phyloP scores from a whole-genome alignment of 2,113 vertebrate species.

The Mesembrinibis cayennensis region DNA sequence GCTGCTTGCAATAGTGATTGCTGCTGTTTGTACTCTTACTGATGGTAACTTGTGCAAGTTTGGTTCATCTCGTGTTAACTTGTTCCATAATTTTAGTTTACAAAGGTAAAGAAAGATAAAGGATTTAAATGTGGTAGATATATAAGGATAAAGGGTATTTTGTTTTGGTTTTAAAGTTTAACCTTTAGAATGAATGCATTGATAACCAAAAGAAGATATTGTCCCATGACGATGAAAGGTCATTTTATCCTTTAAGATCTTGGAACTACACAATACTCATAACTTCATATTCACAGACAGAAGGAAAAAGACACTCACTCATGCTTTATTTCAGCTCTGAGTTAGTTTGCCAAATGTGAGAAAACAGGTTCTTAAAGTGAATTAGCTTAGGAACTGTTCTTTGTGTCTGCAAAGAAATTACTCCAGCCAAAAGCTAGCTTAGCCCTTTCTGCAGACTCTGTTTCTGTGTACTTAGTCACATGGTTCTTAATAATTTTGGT shows the following conservation, averaged over 20 bases:
- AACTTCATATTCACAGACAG: not conserved
- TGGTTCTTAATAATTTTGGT: not conserved
- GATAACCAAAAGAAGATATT: not conserved
- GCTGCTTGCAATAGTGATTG: not conserved
- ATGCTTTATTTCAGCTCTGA: not conserved
- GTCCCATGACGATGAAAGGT: not conserved
- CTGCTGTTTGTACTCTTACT: not conserved
- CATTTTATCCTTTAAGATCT: not conserved
- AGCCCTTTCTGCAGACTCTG: not conserved
- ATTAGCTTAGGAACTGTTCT: not conserved
- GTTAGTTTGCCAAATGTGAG: not conserved
- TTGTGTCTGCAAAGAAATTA: not conserved
- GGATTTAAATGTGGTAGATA: not conserved
- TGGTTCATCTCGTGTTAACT: not conserved
- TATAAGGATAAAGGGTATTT: not conserved
- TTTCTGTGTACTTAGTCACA: not conserved
- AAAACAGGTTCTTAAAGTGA: not conserved
- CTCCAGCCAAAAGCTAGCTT: not conserved
- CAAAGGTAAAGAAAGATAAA: not conserved
- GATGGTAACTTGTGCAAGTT: not conserved
- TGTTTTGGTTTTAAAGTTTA: not conserved
- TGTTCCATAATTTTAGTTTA: not conserved
- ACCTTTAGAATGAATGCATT: not conserved
- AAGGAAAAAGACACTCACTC: not conserved
- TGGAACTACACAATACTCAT: not conserved